These are phyloP conservation scores for Perodicticus potto DNA, from an alignment of 2,797 vertebrate species.

Conservation along the genomic window DNA sequence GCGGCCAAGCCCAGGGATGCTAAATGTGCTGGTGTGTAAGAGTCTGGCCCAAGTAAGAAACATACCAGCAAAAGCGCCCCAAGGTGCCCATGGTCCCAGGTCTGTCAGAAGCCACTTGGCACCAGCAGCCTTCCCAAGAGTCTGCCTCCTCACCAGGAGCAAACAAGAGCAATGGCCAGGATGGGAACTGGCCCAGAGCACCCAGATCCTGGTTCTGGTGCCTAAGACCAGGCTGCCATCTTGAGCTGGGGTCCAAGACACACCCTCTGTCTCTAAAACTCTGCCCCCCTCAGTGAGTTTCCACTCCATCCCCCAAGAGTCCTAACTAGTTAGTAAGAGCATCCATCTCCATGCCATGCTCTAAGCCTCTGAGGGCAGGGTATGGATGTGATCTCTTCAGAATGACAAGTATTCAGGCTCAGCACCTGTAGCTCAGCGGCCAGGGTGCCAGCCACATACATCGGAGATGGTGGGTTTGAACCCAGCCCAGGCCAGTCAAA, in stretches of 20 bases:
- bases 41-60: not conserved
- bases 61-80: not conserved
- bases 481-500: too few relatives aligned
- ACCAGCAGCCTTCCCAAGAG: not conserved
- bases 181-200: rapidly evolving
- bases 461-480: too few relatives aligned
- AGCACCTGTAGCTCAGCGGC: too few relatives aligned
- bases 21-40: not conserved
- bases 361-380: not conserved
- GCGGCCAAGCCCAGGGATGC: not conserved
- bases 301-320: too few relatives aligned
- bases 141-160: not conserved
- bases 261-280: not conserved
- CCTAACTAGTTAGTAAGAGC: not conserved
- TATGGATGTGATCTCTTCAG: not conserved
- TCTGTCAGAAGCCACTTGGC: not conserved
- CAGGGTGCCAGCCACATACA: too few relatives aligned
- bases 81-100: not conserved
- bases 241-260: not conserved
- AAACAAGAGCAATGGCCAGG: not conserved
- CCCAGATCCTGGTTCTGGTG: not conserved
- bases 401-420: not conserved
- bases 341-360: too few relatives aligned
- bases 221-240: not conserved
- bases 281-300: not conserved